Base-by-base conservation (phyloP, 2,888 invertebrate species). In the Lepeophtheirus nordmannii region DNA sequence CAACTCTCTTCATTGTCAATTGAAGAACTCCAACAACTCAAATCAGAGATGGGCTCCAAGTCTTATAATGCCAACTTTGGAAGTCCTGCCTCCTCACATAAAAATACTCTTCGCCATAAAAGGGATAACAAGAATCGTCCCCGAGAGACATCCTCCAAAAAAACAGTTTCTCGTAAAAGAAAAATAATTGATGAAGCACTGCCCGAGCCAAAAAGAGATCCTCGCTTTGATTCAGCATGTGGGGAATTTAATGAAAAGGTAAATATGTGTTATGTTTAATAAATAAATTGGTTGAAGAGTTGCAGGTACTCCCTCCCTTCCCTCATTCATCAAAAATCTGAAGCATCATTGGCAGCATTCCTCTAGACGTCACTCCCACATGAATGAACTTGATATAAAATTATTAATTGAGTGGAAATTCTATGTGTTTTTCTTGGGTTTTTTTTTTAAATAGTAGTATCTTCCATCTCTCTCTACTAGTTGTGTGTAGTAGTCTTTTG, bases 101-200 rank as follows among this genome's bases (percentile, higher is more conserved):
- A 38, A 17, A 20, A 14, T 17, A 37, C 38, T 9, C 22, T 40
- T n/a, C 39, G 20, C 20, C 11, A 11, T 23, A 62, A 62, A 17
- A n/a, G 62, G 9, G 62, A 62, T 20, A 62, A 62, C 62, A 62
- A 62, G 40, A 62, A 62, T 39, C 62, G 62, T 20, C 62, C 62
- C 10, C 38, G 62, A 17, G 62, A 62, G 40, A 17, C 40, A n/a
- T 22, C 30, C 17, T 17, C 62, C 12, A 62, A 62, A 23, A 62
- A 30, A n/a, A 39, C 62, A n/a, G 62, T 62, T 1, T n/a, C 17
- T 17, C 17, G 62, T 20, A 62, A 38, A 41, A 20, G 40, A 20
- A 57, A 57, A 57, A 30, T 30, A 30, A 30, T 30, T 30, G 30
- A 30, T 30, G 30, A 30, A 30, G 30, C 30, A 30, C 8, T 57